A percentile compares a stretch with the other conserved stretches of the same genome.
Evolutionary conservation across 37 sponge, comb jelly and placozoan genomes (phyloP).

Genomic region (Halichondria panicea): DNA sequence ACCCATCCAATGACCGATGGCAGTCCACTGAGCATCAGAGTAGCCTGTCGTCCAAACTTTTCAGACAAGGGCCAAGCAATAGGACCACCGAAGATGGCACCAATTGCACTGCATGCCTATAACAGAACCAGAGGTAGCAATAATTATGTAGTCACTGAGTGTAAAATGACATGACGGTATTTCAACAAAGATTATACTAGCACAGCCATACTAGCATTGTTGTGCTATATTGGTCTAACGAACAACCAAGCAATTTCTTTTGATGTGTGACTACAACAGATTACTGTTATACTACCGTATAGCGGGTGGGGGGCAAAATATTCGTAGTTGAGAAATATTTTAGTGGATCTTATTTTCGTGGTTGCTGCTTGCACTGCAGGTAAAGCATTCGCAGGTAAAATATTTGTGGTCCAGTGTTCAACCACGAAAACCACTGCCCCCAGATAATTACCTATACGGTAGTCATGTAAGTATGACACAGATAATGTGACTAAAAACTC

Average conservation of each 20-base stretch:
- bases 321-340: too few species aligned
- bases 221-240: too few species aligned
- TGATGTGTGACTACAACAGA: too few species aligned
- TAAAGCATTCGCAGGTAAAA: too few species aligned
- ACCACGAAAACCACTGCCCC: neutral
- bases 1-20: conserved; percentile 56
- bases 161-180: too few species aligned
- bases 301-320: too few species aligned
- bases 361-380: too few species aligned
- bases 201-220: neutral
- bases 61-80: conserved; percentile 52
- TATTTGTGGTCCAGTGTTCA: too few species aligned
- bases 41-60: conserved; percentile 47
- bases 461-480: neutral
- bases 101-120: conserved; percentile 41
- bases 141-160: neutral
- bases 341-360: too few species aligned
- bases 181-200: neutral
- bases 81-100: conserved; percentile 61
- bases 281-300: too few species aligned
- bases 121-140: neutral
- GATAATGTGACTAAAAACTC: neutral
- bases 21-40: conserved; percentile 35
- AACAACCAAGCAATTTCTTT: too few species aligned
- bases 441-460: neutral